A percentile compares a stretch with the other conserved stretches of the same genome.
Evolutionary conservation across 2,888 invertebrate species (phyloP).

Genomic region (Hirtodrosophila duncani): DNA sequence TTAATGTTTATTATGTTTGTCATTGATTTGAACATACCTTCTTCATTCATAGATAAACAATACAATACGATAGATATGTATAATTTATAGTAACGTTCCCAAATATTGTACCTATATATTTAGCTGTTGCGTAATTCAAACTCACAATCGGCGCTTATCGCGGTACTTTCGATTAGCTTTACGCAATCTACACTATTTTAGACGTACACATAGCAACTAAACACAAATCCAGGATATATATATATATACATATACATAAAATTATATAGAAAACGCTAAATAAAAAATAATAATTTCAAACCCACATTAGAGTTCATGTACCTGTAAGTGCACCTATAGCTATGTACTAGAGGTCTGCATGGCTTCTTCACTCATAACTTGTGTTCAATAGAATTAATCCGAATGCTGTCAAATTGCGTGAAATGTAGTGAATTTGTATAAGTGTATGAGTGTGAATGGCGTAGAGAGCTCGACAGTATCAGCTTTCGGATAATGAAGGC

Average conservation of each 20-base stretch:
- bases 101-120: slow-evolving; percentile 60
- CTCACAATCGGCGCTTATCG: slow-evolving; percentile 22
- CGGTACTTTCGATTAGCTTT: slow-evolving; percentile 27
- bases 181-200: slow-evolving; percentile 28
- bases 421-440: no score
- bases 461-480: no score
- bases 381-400: no score
- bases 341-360: no score
- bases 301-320: not conserved
- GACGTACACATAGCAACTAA: slow-evolving; percentile 29
- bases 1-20: slow-evolving; percentile 20
- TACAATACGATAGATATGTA: slow-evolving; percentile 17
- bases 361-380: no score
- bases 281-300: slow-evolving; percentile 33
- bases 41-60: slow-evolving; percentile 34
- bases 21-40: slow-evolving; percentile 33
- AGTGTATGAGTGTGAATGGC: no score
- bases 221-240: slow-evolving; percentile 22
- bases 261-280: slow-evolving; percentile 39
- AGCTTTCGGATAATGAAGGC: no score
- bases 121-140: slow-evolving; percentile 29
- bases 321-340: no score
- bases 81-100: slow-evolving; percentile 43
- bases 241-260: slow-evolving; percentile 17
- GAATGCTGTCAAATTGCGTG: no score